Base-by-base conservation (phyloP, 2,797 vertebrate genomes). In the Karalla daura region DNA sequence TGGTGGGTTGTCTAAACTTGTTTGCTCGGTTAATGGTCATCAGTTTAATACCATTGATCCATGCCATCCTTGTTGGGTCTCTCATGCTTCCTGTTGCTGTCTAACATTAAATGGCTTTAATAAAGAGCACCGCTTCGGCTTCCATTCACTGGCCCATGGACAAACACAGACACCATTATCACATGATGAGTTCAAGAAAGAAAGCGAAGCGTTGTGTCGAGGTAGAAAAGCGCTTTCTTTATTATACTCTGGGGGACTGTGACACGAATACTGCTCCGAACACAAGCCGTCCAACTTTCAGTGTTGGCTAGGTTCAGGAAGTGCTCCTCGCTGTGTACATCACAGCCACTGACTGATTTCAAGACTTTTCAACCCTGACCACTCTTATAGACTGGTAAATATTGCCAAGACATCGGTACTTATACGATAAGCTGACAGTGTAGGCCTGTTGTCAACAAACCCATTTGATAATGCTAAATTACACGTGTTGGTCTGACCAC, bases 71-170 rank as follows among this genome's bases (percentile, higher is more conserved):
- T 94, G 93, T 94, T 92, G 92, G 90, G 92, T 94, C 84, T 77
- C 47, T 95, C 94, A 93, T 92, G 95, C 95, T 96, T 93, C 92
- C 91, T 94, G 93, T 95, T 91, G 92, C 92, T 92, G 92, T 95
- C 95, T 83, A 95, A 95, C 92, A 95, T 94, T 92, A 94, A 93
- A 91, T 83, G 92, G 91, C 93, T 95, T 94, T 92, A 92, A 92
- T 93, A 91, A 95, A 94, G 63, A 52, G 10, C n/a, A 50, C 18
- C 3, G 59, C 70, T 80, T 74, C 35, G 33, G 30, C 35, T 72
- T 70, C 68, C 7, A 50, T 80, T 66, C 17, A 30, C 12, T 66
- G 67, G 39, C 13, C n/a, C 37, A 15, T 76, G 65, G 15, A 66
- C 23, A 70, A 28, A 51, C 8, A 1, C 12, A 50, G 17, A 72